Evolutionary conservation across 1,140 invertebrate genomes (phyloP), one percentile per base, ranked within the genome.

Genomic region (Anoplophora glabripennis): DNA sequence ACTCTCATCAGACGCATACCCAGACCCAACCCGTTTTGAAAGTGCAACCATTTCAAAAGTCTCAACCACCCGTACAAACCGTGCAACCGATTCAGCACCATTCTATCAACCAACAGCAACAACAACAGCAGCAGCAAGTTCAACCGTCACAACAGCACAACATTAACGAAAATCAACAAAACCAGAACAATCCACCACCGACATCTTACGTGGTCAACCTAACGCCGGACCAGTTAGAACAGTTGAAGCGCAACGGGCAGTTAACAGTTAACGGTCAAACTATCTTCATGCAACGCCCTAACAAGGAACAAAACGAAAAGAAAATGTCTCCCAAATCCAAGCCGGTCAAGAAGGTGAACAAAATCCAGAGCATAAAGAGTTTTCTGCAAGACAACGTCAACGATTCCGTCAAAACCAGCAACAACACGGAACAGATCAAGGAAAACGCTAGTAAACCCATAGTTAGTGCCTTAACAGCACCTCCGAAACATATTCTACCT

Each of bases 231-330:
- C 74, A 76, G 48, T 61, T 76, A 17, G 74, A 76, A 59, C 73
- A 74, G 45, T 47, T 76, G 33, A 76, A 76, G 61, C 56, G 74
- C 8, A 74, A 75, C 49, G 74, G 74, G 5, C 74, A 76, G 44
- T 54, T 76, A 38, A 76, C 73, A n/a, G 73, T 76, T 7, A 76
- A 76, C 48, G 74, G 74, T 8, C 74, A 76, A 53, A 76, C 74
- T 0, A 75, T 76, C 14, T 76, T 73, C 53, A 76, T 76, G 74
- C 74, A 75, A 45, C 55, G 74, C n/a, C 65, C 72, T 35, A 70
- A 69, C 42, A 67, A 65, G 42, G 64, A 66, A 7, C 63, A 68
- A 33, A 62, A 38, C 15, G 72, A 74, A 37, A 71, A 72, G 54
- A 74, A 74, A 57, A 41, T 72, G 11, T 71, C 71, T 12, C 74